Percentiles rank a stretch among this genome's conserved stretches.
These are phyloP conservation scores for Actinia equina DNA, from an alignment of 64 coral and sea anemone genomes.

Conservation along the genomic window DNA sequence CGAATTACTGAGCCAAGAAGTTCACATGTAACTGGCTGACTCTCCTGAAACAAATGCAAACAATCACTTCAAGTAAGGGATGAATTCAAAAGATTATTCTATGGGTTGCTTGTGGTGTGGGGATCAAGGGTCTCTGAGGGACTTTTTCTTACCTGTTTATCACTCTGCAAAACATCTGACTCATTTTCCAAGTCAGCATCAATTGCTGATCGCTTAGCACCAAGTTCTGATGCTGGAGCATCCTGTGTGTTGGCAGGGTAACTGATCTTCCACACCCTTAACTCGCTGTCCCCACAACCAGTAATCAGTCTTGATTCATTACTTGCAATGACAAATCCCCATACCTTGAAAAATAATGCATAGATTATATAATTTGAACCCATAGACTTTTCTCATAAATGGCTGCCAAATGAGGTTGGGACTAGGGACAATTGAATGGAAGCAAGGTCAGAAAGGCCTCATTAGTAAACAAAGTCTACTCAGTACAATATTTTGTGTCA, in stretches of 20 bases:
- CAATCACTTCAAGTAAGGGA: no score
- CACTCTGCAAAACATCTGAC: background rate
- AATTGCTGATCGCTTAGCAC: background rate
- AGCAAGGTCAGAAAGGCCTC: no score
- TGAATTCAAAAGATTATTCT: no score
- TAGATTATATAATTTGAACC: no score
- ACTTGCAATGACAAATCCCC: slow-evolving; percentile 67
- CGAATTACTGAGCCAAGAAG: slow-evolving; percentile 84
- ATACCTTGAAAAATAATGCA: slow-evolving; percentile 45
- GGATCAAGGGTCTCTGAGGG: no score
- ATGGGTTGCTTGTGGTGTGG: no score
- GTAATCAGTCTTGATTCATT: slow-evolving; percentile 84
- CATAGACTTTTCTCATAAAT: no score
- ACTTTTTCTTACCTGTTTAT: background rate
- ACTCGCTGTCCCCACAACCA: slow-evolving; percentile 94
- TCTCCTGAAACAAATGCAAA: slow-evolving; percentile 25
- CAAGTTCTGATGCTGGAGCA: background rate
- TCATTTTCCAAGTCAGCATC: background rate
- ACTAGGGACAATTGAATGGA: no score
- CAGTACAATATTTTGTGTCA: no score
- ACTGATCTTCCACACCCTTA: slow-evolving; percentile 88
- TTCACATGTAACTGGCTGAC: slow-evolving; percentile 59
- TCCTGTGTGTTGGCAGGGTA: slow-evolving; percentile 2
- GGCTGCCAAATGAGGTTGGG: no score
- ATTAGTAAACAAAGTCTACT: no score